Evolutionary conservation across 2,113 vertebrate species (phyloP), one percentile per base, ranked within the genome.

Genomic region (Carassius carassius): DNA sequence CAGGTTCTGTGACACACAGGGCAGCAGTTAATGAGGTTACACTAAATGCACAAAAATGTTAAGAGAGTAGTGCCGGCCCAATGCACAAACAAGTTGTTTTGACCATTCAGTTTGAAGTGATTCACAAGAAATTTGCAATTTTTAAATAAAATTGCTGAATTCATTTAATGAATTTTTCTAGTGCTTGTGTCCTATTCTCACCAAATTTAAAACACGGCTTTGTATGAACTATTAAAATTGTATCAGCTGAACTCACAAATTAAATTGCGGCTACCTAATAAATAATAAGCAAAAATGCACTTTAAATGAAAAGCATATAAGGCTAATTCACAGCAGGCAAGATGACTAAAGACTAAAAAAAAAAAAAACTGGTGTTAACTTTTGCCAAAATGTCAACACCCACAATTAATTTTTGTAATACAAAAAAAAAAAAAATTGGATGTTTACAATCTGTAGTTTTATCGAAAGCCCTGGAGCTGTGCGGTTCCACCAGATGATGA

Each of bases 1-100:
- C 88, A 99, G 95, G 92, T 99, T 99, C 98, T 99, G 92, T 23
- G 67, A 73, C 17, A 41, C 54, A 65, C 21, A 63, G 3, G 25
- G 7, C 16, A 70, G 29, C 6, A 29, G 44, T 80, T 54, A 82
- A 35, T 65, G 32, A 81, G 21, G 12, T 86, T 82, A 86, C 19
- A 49, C 5, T 16, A 3, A 7, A 29, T 49, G 12, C 5, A 60
- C 32, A 19, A 78, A 62, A 21, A 10, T 67, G 19, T 70, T 70
- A 5, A 0, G 9, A 58, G 17, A 56, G 54, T 41, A 37, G 32
- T 37, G 32, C 21, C 32, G 1, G 32, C 19, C 19, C 9, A 41
- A 41, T 37, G 35, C 7, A 65, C 62, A 69, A 3, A 69, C 16
- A 69, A 69, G 63, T 69, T 9, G 4, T 63, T 16, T 65, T 65